These are phyloP conservation scores for Ascidia mentula DNA, from an alignment of 23 tunicate species.

Conservation along the genomic window DNA sequence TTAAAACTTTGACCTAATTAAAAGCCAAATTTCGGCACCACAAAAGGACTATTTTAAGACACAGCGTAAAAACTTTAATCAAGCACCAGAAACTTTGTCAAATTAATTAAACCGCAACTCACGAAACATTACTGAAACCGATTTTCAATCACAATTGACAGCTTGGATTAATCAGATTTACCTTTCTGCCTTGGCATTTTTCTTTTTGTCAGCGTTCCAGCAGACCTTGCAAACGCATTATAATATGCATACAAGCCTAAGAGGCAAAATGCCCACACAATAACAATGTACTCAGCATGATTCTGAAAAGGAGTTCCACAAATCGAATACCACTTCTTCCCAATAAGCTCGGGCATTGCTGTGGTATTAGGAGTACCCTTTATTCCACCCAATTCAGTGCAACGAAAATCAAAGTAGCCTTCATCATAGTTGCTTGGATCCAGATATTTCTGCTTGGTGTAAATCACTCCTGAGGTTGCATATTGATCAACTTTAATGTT, in stretches of 20 bases:
- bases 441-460: constrained; percentile 78
- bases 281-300: constrained; percentile 76
- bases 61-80: too few relatives aligned
- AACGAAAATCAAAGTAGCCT: constrained; percentile 84
- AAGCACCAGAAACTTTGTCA: too few relatives aligned
- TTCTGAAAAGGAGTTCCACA: constrained; percentile 79
- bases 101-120: too few relatives aligned
- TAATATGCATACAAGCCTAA: constrained; percentile 65
- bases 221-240: constrained; percentile 76
- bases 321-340: constrained; percentile 67
- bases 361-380: constrained; percentile 77
- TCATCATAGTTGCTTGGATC: constrained; percentile 78
- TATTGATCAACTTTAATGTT: constrained; percentile 56
- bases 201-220: constrained; percentile 3
- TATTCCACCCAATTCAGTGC: constrained; percentile 41
- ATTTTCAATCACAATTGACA: too few relatives aligned
- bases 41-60: too few relatives aligned
- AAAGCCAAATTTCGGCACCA: too few relatives aligned
- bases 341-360: constrained; percentile 57
- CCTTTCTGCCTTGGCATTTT: neutral
- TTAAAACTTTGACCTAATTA: too few relatives aligned
- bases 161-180: neutral
- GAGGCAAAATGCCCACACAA: constrained; percentile 72
- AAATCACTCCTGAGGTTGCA: constrained; percentile 66
- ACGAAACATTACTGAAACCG: too few relatives aligned